Evolutionary conservation across 2,113 vertebrate genomes (phyloP), one percentile per base, ranked within the genome.

Genomic region (Pachyramphus minor): DNA sequence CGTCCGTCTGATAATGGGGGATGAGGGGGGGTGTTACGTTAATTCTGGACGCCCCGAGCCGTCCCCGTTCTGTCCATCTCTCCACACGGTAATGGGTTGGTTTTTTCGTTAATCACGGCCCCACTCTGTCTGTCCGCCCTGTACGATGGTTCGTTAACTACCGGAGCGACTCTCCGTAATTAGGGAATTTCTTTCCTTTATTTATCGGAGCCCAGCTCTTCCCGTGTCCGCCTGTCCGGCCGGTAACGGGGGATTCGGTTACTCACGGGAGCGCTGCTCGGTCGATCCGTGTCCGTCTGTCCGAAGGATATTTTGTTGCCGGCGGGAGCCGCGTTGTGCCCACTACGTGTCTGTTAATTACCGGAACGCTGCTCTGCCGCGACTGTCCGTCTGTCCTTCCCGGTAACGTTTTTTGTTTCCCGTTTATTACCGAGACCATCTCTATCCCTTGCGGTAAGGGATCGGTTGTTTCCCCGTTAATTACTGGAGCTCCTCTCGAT

Each of bases 361-460:
- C 44, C 6, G 44, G n/a, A 30, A 16, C 9, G 8, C 28, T 20
- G 56, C 21, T 71, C 62, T 31, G 55, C 41, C 14, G 6, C 9
- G 30, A 7, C 45, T 44, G 31, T 82, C 80, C 4, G 28, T 85
- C 23, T 63, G 28, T 74, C 60, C 14, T 17, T 12, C 30, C 6
- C 11, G 5, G 4, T 44, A 53, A 41, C 24, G 3, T 1, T 28
- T 47, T 39, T n/a, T 56, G 37, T 1, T n/a, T n/a, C 28, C n/a
- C 33, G 23, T 79, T 79, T 28, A 45, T 41, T 37, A 33, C 18
- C 18, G 41, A 62, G 6, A 49, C 4, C 2, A 5, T 69, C 21
- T 63, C 30, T 39, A 3, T 50, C 33, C 4, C 7, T 19, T 9
- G 18, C 15, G 3, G 16, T 25, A 53, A 59, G 10, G 2, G 5